These are phyloP conservation scores for Xanthorhoe spadicearia DNA, from an alignment of 2,888 invertebrate species.

Conservation along the genomic window DNA sequence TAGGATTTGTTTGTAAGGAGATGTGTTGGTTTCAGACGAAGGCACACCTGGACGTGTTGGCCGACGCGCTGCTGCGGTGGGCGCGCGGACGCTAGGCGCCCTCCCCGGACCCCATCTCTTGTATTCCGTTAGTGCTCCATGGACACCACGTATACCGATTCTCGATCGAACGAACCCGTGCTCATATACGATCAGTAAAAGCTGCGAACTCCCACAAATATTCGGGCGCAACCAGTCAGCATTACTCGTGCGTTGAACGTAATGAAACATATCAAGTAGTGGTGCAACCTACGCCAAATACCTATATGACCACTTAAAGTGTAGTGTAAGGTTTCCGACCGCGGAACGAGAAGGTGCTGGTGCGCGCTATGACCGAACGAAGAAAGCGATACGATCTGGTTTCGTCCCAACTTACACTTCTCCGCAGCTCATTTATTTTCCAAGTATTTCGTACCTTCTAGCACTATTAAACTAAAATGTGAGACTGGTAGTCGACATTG, in stretches of 20 bases:
- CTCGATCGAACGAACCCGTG: constrained; percentile 58
- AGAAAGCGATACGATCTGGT: constrained; percentile 72
- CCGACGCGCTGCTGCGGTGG: constrained; percentile 97
- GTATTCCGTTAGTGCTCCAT: constrained; percentile 67
- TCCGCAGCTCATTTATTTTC: constrained; percentile 77
- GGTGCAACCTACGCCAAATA: constrained; percentile 74
- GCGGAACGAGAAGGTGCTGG: constrained; percentile 57
- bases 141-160: constrained; percentile 60
- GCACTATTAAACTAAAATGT: constrained; percentile 83
- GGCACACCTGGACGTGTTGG: constrained; percentile 96
- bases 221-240: constrained; percentile 79
- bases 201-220: constrained; percentile 71
- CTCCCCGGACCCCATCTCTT: constrained; percentile 59
- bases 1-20: not conserved
- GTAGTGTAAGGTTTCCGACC: constrained; percentile 76
- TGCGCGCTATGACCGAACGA: constrained; percentile 51
- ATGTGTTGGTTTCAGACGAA: constrained; percentile 88
- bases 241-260: constrained; percentile 71
- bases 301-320: constrained; percentile 73
- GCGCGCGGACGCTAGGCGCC: constrained; percentile 93
- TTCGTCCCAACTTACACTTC: constrained; percentile 73
- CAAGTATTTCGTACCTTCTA: constrained; percentile 79
- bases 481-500: constrained; percentile 85
- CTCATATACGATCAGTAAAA: constrained; percentile 68
- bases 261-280: constrained; percentile 84